A percentile compares a stretch with the other conserved stretches of the same genome.
Evolutionary conservation across 2,888 invertebrate genomes (phyloP).

Genomic region (Oscheius sp.): DNA sequence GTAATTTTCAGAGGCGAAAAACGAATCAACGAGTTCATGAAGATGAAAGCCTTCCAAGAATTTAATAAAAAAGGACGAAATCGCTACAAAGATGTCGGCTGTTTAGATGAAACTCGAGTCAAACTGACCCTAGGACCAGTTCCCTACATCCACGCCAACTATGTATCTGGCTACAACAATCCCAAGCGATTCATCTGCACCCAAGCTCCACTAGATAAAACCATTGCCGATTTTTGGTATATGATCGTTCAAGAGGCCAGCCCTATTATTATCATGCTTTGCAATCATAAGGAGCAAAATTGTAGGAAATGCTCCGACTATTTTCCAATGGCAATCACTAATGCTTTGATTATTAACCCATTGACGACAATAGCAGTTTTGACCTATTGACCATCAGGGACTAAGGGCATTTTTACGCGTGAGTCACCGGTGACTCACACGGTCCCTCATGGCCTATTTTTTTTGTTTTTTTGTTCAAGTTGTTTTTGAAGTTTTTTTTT

Average conservation of each 20-base stretch:
- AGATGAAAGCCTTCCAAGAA: conserved; percentile 12
- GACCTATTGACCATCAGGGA: no score
- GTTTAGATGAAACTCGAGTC: conserved; percentile 23
- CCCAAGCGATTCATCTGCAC: conserved; percentile 27
- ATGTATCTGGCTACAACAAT: neutral
- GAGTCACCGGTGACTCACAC: no score
- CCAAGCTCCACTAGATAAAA: conserved; percentile 21
- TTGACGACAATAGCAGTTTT: no score
- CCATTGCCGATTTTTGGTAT: conserved; percentile 27
- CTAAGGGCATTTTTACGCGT: no score
- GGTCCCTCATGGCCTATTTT: no score
- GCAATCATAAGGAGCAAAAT: conserved; percentile 16
- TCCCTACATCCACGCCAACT: conserved; percentile 29
- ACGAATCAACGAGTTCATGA: conserved; percentile 10
- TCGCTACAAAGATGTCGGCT: conserved; percentile 30
- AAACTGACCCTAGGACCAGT: conserved; percentile 4
- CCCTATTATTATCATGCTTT: conserved; percentile 16
- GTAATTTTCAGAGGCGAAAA: conserved; percentile 9
- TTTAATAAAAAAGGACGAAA: conserved; percentile 3
- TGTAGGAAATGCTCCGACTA: conserved; percentile 16
- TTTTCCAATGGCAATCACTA: neutral
- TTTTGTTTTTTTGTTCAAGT: no score
- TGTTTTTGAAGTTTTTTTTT: no score
- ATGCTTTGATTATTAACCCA: neutral
- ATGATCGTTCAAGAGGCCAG: conserved; percentile 23